Base-by-base conservation (phyloP, 2,888 invertebrate species). In the Metellina segmentata region DNA sequence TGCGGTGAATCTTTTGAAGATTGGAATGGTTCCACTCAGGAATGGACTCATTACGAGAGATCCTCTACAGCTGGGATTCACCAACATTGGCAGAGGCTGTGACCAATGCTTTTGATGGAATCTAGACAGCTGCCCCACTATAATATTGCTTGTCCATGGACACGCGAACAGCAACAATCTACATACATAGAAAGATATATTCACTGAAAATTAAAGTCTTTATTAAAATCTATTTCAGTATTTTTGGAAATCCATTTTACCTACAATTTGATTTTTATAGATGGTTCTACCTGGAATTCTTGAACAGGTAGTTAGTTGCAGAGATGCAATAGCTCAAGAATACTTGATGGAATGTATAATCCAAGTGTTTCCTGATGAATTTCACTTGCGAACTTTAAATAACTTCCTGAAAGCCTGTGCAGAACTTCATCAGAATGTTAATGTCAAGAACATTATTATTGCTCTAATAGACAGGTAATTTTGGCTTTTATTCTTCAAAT, bases 341-440 rank as follows among this genome's bases (percentile, higher is more conserved):
- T 99, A 99, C 95, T 96, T 99, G 48, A 99, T 99, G 99, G 99
- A 99, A 95, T 99, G 99, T 94, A 98, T 99, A 91, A 99, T 99
- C 95, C 99, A 99, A 96, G 98, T 99, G 19, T 99, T 99, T 95
- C 99, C 99, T 0, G 99, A 99, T 95, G 99, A 99, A 95, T 99
- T 99, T 95, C 99, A 99, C 95, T 96, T 99, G 94, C 98, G 98
- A 94, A 99, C 99, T 0, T 96, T 99, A 92, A 98, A 97, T 95
- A 97, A 98, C 75, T 99, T 99, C 95, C 96, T 99, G 90, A 98
- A 98, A 95, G 99, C 99, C 0, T 99, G 99, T 95, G 99, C 98
- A 0, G 99, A 99, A 94, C 96, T 99, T 0, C 98, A 99, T 94
- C 97, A 97, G 0, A 98, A 97, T 9, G 99, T 99, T 13, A 99